Evolutionary conservation across 2,888 invertebrate genomes (phyloP), one percentile per base, ranked within the genome.

Genomic region (Eurytoma adleriae): DNA sequence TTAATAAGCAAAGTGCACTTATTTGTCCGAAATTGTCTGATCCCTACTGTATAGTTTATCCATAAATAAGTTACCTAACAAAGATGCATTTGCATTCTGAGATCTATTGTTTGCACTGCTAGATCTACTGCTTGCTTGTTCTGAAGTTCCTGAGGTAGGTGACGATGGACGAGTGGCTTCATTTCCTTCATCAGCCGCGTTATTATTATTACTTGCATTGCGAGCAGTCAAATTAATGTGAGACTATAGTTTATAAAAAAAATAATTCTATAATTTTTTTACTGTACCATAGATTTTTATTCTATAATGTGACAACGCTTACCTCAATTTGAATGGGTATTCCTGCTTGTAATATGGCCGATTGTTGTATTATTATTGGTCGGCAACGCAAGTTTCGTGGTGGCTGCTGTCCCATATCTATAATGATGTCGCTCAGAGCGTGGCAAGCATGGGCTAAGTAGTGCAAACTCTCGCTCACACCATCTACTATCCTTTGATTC

Each of bases 371-470:
- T 52, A 95, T 90, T 83, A 95, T 94, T n/a, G 95, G 95, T 56
- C 95, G 92, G 85, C 95, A 95, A 71, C 94, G 92, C 61, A 96
- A 91, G 80, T 93, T 93, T 79, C 96, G 92, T 0, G 96, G 96
- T 5, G 95, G 93, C 5, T 93, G 91, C 84, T 93, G 93, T 50
- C 93, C 92, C 82, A 95, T 93, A 86, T 96, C 94, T 67, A 96
- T 93, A 89, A 95, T 95, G 68, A 98, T 93, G 89, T 98, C 98
- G 86, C 97, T 97, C 67, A 97, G 92, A 0, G 96, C 95, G 88
- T 98, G 98, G 90, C 96, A 96, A 1, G 96, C 96, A 88, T 98
- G 98, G 2, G 97, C 94, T 85, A 98, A 92, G 84, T 94, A 95
- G 89, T 98, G 98, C 87, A 97, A 92, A 30, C 95, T 93, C 89